Evolutionary conservation across 2,113 vertebrate species (phyloP).

Genomic region (Natator depressus): DNA sequence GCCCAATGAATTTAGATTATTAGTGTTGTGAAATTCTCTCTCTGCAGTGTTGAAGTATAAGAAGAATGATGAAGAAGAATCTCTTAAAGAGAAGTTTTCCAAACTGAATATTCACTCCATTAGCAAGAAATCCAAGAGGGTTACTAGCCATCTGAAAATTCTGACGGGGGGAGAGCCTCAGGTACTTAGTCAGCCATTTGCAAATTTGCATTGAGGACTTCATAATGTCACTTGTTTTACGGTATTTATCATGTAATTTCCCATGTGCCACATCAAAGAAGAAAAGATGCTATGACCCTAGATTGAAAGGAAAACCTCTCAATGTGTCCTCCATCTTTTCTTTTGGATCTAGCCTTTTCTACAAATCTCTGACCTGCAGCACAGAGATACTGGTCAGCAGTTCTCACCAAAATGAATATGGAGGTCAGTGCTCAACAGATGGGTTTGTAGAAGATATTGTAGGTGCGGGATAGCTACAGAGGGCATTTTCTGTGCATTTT

Average conservation of each 20-base stretch:
- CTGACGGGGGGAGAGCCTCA: slow-evolving; percentile 92
- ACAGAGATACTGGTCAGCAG: not conserved
- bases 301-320: slow-evolving; percentile 27
- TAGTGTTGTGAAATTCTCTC: slow-evolving; percentile 35
- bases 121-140: slow-evolving; percentile 95
- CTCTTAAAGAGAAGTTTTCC: slow-evolving; percentile 90
- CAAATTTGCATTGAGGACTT: slow-evolving; percentile 18
- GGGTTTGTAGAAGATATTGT: not conserved
- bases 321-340: slow-evolving; percentile 19
- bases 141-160: slow-evolving; percentile 94
- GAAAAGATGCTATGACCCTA: slow-evolving; percentile 36
- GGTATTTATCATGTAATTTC: slow-evolving; percentile 15
- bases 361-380: not conserved
- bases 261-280: slow-evolving; percentile 19
- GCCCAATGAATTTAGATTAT: not conserved
- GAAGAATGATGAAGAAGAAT: slow-evolving; percentile 91
- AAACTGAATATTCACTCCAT: slow-evolving; percentile 96
- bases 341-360: slow-evolving; percentile 39
- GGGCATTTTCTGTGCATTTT: rapidly evolving
- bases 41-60: slow-evolving; percentile 95
- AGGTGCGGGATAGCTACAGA: rapidly evolving
- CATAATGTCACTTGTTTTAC: slow-evolving; percentile 22
- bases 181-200: slow-evolving; percentile 77
- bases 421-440: not conserved
- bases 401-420: slow-evolving; percentile 5